phyloP scores from a whole-genome alignment of 2,888 invertebrate genomes.

The Scaptomyza polygonia region DNA sequence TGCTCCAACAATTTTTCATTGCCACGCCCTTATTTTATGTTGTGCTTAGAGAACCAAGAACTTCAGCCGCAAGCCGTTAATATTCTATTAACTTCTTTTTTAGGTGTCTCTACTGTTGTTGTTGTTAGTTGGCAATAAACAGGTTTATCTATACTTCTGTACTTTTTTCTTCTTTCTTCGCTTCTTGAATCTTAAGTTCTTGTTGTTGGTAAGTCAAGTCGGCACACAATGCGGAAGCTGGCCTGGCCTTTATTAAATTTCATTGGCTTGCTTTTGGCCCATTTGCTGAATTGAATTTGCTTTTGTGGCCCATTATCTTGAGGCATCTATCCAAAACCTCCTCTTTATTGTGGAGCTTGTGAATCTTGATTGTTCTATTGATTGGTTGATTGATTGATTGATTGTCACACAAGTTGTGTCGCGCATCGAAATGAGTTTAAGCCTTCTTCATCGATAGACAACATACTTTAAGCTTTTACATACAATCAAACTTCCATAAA shows the following conservation, averaged over 20 bases:
- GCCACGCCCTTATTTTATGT: slow-evolving; percentile 46
- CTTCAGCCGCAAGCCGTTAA: slow-evolving; percentile 49
- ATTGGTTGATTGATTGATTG: slow-evolving; percentile 71
- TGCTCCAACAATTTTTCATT: slow-evolving; percentile 7
- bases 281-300: neutral
- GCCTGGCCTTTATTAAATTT: slow-evolving; percentile 43
- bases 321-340: slow-evolving; percentile 39
- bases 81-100: slow-evolving; percentile 67
- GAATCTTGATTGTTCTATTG: slow-evolving; percentile 66
- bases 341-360: slow-evolving; percentile 1
- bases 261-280: slow-evolving; percentile 19
- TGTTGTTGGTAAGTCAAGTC: slow-evolving; percentile 18
- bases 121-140: slow-evolving; percentile 59
- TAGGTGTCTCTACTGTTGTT: slow-evolving; percentile 8
- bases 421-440: slow-evolving; percentile 49
- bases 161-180: neutral
- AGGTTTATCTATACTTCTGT: slow-evolving; percentile 50
- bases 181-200: slow-evolving; percentile 17
- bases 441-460: too few relatives aligned
- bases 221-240: slow-evolving; percentile 53
- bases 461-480: neutral
- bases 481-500: too few relatives aligned
- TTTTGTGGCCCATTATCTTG: slow-evolving; percentile 24
- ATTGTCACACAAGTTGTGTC: slow-evolving; percentile 49
- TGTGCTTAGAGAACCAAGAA: slow-evolving; percentile 24